These are phyloP conservation scores for Actinopyga echinites DNA, from an alignment of 53 echinoderm and acorn worm species.

Conservation along the genomic window DNA sequence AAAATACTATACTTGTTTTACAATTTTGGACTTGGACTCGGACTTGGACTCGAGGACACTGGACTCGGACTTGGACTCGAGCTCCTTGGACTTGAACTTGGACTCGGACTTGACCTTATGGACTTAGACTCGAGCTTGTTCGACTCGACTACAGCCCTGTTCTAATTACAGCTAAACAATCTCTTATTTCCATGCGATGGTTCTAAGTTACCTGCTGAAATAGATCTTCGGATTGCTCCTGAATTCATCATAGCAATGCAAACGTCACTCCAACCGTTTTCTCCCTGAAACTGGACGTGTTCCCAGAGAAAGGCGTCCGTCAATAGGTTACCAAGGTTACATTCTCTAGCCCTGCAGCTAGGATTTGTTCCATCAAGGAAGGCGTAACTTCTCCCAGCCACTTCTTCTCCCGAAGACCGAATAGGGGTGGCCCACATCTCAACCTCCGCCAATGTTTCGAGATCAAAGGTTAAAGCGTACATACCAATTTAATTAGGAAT, in stretches of 20 bases:
- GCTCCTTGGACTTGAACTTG: too few relatives aligned
- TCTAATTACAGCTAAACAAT: too few relatives aligned
- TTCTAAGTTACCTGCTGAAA: slow-evolving; percentile 22
- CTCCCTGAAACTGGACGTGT: slow-evolving; percentile 25
- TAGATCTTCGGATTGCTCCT: slow-evolving; percentile 34
- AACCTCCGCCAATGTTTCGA: slow-evolving; percentile 46
- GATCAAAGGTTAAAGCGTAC: slow-evolving; percentile 7
- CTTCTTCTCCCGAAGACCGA: not conserved
- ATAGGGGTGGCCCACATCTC: slow-evolving; percentile 35
- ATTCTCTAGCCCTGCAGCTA: slow-evolving; percentile 36
- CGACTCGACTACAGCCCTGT: too few relatives aligned
- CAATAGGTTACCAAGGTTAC: slow-evolving; percentile 53
- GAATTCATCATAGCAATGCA: slow-evolving; percentile 46
- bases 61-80: too few relatives aligned
- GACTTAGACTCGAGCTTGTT: too few relatives aligned
- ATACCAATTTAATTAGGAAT: too few relatives aligned
- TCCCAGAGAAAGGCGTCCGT: slow-evolving; percentile 56
- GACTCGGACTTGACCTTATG: too few relatives aligned
- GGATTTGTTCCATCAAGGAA: slow-evolving; percentile 21
- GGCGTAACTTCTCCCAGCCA: slow-evolving; percentile 19
- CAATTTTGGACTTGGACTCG: too few relatives aligned
- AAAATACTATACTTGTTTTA: too few relatives aligned
- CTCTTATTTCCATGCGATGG: too few relatives aligned
- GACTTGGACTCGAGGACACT: too few relatives aligned
- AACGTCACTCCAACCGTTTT: slow-evolving; percentile 56